Conservation (phyloP, 2,888 invertebrate genomes). For the Cloeon dipterum region DNA sequence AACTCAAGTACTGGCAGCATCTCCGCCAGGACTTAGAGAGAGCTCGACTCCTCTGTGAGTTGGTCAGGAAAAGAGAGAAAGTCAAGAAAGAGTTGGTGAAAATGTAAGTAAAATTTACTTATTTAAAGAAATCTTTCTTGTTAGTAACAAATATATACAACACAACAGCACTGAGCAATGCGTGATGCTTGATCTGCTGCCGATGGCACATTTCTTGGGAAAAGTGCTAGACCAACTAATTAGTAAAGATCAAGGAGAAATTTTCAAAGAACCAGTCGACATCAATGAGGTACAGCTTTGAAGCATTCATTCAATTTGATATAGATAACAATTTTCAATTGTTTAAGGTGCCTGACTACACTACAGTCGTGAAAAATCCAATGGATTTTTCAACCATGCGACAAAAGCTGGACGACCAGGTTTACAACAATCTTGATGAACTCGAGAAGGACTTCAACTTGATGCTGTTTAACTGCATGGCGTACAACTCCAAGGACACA, state of each 20-base stretch:
- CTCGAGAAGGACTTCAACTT: conserved; percentile 78
- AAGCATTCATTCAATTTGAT: too few relatives aligned
- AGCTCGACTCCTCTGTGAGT: conserved; percentile 74
- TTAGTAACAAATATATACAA: background rate
- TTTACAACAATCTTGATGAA: conserved; percentile 47
- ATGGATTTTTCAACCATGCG: conserved; percentile 85
- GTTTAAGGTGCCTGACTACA: conserved; percentile 63
- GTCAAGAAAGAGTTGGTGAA: conserved; percentile 70
- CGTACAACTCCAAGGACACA: conserved; percentile 83
- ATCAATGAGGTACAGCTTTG: conserved; percentile 37
- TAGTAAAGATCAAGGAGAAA: conserved; percentile 58
- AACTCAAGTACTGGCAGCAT: conserved; percentile 83
- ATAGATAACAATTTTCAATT: too few relatives aligned
- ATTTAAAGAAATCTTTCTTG: background rate
- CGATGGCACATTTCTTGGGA: conserved; percentile 54
- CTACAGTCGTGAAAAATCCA: conserved; percentile 56
- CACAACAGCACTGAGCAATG: conserved; percentile 40
- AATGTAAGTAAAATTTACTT: conserved; percentile 20
- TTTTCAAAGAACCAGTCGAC: conserved; percentile 86
- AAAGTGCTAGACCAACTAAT: conserved; percentile 55
- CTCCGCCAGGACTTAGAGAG: conserved; percentile 84
- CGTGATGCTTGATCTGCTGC: conserved; percentile 56
- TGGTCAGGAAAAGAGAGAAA: conserved; percentile 88
- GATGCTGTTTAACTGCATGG: conserved; percentile 90
- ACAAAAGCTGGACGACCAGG: conserved; percentile 26